Evolutionary conservation across 2,888 invertebrate genomes (phyloP), one percentile per base, ranked within the genome.

Genomic region (Drosophila parthenogenetica): DNA sequence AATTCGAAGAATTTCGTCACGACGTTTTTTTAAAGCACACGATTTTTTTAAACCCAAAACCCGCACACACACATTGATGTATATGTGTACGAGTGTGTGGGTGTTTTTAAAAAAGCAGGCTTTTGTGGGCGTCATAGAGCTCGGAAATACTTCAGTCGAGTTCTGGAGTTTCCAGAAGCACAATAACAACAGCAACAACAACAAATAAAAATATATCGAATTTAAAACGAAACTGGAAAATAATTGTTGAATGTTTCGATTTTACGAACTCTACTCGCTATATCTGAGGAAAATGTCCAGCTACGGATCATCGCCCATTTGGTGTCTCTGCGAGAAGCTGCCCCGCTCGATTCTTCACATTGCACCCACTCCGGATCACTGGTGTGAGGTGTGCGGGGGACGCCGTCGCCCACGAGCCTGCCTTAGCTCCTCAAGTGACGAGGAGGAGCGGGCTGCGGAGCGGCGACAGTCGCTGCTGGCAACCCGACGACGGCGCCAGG

Each of bases 291-390:
- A 82, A 35, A 73, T 82, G 80, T n/a, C 67, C 22, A 55, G 29
- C 32, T 73, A 25, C 25, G 48, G 43, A 37, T n/a, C 46, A 0
- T 51, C 59, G 14, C 7, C 53, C 2, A 45, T 8, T 7, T 81
- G 69, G 72, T 89, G 89, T 43, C 51, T 70, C 7, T 85, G 89
- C 55, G 79, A 73, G 32, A 81, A 87, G n/a, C 25, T 81, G 42
- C 83, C 83, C 0, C 80, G 83, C 5, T 75, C 83, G 3, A 42
- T 83, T 8, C 45, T 75, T 1, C 70, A 86, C 51, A 58, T 80
- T 3, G 50, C 61, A 0, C 48, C 79, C 5, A 40, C 50, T 13
- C 51, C 39, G 5, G 58, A 65, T 5, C 5, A 32, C 10, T 55
- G 50, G 39, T 85, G 84, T 54, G 65, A 73, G 3, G 62, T 83